phyloP scores from a whole-genome alignment of 2,113 vertebrate species.

The Podarcis muralis region DNA sequence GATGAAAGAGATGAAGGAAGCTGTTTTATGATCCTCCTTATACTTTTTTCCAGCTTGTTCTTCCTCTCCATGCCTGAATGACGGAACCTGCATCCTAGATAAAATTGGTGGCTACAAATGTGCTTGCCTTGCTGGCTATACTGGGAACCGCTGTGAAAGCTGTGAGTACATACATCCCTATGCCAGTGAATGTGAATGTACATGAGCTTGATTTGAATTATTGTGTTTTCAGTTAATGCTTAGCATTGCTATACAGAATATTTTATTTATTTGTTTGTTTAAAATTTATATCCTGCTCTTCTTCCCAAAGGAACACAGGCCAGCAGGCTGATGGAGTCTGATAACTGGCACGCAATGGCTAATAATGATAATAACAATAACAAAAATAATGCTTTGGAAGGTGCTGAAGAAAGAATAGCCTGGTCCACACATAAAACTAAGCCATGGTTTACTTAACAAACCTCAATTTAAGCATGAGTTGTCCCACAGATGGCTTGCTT shows the following conservation, averaged over 20 bases:
- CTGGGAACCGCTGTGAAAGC: slow-evolving; percentile 90
- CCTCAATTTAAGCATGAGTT: no score
- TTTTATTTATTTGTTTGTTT: no score
- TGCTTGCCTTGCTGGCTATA: slow-evolving; percentile 94
- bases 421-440: no score
- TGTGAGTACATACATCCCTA: slow-evolving; percentile 76
- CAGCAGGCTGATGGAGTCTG: background rate
- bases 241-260: background rate
- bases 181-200: background rate
- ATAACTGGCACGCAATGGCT: background rate
- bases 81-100: slow-evolving; percentile 90
- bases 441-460: no score
- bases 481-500: no score
- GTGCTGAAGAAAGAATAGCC: background rate
- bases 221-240: background rate
- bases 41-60: slow-evolving; percentile 85
- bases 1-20: background rate
- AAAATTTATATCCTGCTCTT: no score
- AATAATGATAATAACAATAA: background rate
- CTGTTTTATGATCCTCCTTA: background rate
- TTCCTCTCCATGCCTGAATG: slow-evolving; percentile 92
- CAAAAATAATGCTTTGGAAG: background rate
- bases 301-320: no score
- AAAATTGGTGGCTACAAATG: slow-evolving; percentile 84
- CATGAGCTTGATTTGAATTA: background rate